Percentiles rank a stretch among this genome's conserved stretches.
These are phyloP conservation scores for Centropristis striata DNA, from an alignment of 2,113 vertebrate species.

Conservation along the genomic window DNA sequence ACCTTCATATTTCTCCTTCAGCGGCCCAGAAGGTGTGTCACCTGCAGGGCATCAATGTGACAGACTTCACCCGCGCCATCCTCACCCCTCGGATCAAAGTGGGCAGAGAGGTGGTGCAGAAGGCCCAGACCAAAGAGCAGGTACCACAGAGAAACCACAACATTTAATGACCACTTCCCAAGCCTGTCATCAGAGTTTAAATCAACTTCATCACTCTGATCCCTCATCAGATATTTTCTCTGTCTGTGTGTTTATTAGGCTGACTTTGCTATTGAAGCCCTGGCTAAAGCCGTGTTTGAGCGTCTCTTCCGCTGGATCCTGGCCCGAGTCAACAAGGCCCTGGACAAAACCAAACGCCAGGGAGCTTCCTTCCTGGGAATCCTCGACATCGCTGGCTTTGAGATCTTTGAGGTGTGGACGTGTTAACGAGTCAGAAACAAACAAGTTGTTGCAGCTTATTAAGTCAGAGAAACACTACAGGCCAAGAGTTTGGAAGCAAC, in stretches of 20 bases:
- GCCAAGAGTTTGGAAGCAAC: too few species aligned
- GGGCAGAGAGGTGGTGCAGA: conserved; percentile 95
- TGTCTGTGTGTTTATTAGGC: conserved; percentile 82
- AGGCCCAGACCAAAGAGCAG: conserved; percentile 98
- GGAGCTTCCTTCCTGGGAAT: conserved; percentile 97
- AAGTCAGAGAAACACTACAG: too few species aligned
- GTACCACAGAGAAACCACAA: conserved; percentile 67
- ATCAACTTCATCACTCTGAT: neutral
- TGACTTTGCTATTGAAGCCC: conserved; percentile 94
- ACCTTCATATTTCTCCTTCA: conserved; percentile 57
- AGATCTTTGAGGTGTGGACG: conserved; percentile 94
- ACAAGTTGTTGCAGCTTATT: neutral
- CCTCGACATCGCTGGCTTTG: conserved; percentile 97
- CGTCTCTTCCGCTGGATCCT: conserved; percentile 96
- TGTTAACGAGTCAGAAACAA: neutral
- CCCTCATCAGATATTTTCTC: neutral
- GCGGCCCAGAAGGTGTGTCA: conserved; percentile 98
- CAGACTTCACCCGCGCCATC: conserved; percentile 94
- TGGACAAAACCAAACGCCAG: conserved; percentile 96
- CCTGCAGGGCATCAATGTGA: conserved; percentile 96
- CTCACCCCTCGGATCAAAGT: conserved; percentile 98
- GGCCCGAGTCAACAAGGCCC: conserved; percentile 92
- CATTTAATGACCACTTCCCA: neutral
- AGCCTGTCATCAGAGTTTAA: neutral
- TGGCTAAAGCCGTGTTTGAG: conserved; percentile 96